These are phyloP conservation scores for Pseudopodoces humilis DNA, from an alignment of 2,113 vertebrate species.

Conservation along the genomic window DNA sequence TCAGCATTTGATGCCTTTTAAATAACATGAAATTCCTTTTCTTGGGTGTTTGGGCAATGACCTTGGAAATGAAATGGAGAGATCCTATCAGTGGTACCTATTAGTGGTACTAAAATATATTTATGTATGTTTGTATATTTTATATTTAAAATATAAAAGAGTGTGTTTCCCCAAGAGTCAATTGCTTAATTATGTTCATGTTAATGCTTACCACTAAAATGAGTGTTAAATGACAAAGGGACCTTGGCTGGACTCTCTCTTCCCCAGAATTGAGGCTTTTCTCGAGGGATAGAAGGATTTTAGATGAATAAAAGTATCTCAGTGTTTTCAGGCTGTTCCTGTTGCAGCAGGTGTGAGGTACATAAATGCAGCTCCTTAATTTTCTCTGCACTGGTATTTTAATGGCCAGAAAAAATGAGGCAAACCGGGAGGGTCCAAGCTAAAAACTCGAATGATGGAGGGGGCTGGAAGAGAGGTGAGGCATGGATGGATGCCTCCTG, in stretches of 20 bases:
- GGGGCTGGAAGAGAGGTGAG: not conserved
- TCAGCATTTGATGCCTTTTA: not conserved
- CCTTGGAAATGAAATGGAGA: not conserved
- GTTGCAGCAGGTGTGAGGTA: not conserved
- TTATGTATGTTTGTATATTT: too few relatives aligned
- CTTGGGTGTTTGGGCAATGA: not conserved
- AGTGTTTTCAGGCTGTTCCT: not conserved
- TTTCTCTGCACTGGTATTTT: not conserved
- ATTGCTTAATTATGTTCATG: not conserved
- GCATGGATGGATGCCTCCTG: not conserved
- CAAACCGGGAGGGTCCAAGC: not conserved
- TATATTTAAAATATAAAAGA: not conserved
- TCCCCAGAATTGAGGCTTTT: not conserved
- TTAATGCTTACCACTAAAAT: not conserved
- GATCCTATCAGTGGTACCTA: not conserved
- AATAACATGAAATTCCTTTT: not conserved
- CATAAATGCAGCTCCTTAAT: rapidly evolving
- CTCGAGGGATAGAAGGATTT: not conserved
- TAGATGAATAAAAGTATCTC: not conserved
- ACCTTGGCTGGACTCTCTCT: not conserved
- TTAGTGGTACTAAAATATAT: not conserved
- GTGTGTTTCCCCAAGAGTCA: not conserved
- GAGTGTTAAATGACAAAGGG: not conserved
- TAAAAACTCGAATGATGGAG: not conserved
- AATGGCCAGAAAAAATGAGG: not conserved